Evolutionary conservation across 2,113 vertebrate genomes (phyloP).

Genomic region (Nansenia antarctica): DNA sequence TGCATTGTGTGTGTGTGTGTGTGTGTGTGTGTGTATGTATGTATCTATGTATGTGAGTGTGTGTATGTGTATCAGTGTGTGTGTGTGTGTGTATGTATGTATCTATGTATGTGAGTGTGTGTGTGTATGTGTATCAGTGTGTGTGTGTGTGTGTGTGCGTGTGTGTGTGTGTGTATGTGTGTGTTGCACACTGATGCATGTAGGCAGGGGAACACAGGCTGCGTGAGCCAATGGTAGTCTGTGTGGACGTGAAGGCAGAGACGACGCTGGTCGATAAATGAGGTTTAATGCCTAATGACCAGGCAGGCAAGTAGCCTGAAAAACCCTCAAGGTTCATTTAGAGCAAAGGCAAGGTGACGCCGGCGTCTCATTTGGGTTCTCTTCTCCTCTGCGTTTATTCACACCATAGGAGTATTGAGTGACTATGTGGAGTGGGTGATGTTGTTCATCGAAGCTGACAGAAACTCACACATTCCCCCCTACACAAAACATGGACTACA

Average conservation of each 20-base stretch:
- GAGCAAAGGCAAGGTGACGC: constrained; percentile 40
- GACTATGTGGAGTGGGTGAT: too few relatives aligned
- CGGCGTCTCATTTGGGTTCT: constrained; percentile 18
- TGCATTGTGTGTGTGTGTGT: too few relatives aligned
- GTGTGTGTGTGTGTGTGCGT: too few relatives aligned
- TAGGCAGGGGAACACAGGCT: constrained; percentile 8
- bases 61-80: too few relatives aligned
- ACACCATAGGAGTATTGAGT: too few relatives aligned
- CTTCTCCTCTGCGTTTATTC: constrained; percentile 17
- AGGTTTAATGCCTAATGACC: constrained; percentile 38
- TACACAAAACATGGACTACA: too few relatives aligned
- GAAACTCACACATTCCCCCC: too few relatives aligned
- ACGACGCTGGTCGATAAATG: constrained; percentile 51
- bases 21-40: constrained; percentile 6
- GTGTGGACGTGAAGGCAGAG: constrained; percentile 52
- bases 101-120: too few relatives aligned
- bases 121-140: too few relatives aligned
- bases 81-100: too few relatives aligned
- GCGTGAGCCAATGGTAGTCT: constrained; percentile 35
- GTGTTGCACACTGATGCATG: background rate
- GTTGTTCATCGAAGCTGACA: too few relatives aligned
- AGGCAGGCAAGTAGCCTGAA: constrained; percentile 48
- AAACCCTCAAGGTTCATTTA: constrained; percentile 43
- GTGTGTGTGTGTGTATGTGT: too few relatives aligned
- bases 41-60: background rate